Conservation (phyloP, 2,113 vertebrate species). For the Corythornis cristatus region DNA sequence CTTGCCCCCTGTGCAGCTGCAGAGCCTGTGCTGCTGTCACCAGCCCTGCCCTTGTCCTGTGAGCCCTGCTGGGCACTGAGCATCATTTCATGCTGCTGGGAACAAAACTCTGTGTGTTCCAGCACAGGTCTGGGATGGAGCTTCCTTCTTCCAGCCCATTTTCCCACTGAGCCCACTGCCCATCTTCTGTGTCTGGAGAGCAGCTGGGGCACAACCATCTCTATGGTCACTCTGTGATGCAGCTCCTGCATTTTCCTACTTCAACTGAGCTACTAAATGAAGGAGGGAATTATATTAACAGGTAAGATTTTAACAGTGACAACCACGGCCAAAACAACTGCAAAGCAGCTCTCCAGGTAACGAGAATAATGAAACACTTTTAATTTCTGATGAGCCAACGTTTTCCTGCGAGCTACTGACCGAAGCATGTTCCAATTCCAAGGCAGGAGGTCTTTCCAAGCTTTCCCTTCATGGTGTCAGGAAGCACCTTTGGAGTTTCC, state of each 20-base stretch:
- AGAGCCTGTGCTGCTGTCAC: not conserved
- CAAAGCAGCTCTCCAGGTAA: conserved; percentile 9
- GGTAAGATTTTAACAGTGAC: not conserved
- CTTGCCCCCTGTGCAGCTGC: not conserved
- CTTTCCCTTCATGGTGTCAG: not conserved
- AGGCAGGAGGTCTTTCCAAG: conserved; percentile 9
- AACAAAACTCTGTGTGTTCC: not conserved
- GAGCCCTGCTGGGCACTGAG: not conserved
- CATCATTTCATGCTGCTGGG: not conserved
- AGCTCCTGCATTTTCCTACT: not conserved
- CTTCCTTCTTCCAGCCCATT: not conserved
- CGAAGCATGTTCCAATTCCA: not conserved
- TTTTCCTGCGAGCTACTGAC: not conserved
- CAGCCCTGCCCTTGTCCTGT: not conserved
- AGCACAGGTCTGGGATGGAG: not conserved
- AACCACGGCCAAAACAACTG: not conserved
- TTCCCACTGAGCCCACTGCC: not conserved
- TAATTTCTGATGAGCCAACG: not conserved
- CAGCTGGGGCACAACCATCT: not conserved
- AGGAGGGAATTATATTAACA: not conserved
- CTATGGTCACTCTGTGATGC: not conserved
- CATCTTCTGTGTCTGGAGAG: not conserved
- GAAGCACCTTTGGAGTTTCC: not conserved
- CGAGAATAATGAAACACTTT: not conserved
- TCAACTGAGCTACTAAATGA: not conserved